phyloP scores from a whole-genome alignment of 1,140 invertebrate genomes.

The Scaptomyza pallida region DNA sequence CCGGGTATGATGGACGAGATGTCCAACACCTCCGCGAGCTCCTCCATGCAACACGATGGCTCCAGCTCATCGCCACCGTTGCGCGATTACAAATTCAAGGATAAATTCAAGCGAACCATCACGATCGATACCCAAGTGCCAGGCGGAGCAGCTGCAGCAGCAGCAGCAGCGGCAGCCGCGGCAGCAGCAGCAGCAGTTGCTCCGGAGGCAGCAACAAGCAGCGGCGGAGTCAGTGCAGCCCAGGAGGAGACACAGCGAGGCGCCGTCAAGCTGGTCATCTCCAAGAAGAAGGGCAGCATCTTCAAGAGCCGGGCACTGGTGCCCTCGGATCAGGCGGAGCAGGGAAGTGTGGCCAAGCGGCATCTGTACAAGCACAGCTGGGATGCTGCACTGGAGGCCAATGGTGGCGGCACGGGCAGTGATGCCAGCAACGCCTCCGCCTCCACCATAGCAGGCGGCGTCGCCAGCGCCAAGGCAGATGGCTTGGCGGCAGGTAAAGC shows the following conservation, averaged over 20 bases:
- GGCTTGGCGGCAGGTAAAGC: constrained; percentile 42
- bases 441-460: constrained; percentile 33
- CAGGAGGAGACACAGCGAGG: constrained; percentile 64
- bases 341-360: constrained; percentile 89
- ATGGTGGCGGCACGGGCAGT: constrained; percentile 67
- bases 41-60: constrained; percentile 68
- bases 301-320: constrained; percentile 93
- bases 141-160: constrained; percentile 40
- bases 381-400: constrained; percentile 87
- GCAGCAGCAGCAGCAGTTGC: not conserved
- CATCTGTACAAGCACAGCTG: constrained; percentile 95
- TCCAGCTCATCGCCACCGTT: constrained; percentile 75
- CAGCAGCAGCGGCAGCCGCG: constrained; percentile 10
- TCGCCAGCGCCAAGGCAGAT: constrained; percentile 46
- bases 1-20: constrained; percentile 56
- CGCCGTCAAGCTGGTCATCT: constrained; percentile 87
- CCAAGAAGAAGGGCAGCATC: constrained; percentile 93
- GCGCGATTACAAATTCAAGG: constrained; percentile 80
- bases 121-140: constrained; percentile 66
- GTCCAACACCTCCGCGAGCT: constrained; percentile 62
- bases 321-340: constrained; percentile 86
- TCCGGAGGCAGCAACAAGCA: not conserved
- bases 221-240: no score
- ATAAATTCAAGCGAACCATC: constrained; percentile 79
- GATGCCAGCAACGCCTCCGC: constrained; percentile 73